Base-by-base conservation (phyloP, 2,113 vertebrate species). In the Centropus unirufus region DNA sequence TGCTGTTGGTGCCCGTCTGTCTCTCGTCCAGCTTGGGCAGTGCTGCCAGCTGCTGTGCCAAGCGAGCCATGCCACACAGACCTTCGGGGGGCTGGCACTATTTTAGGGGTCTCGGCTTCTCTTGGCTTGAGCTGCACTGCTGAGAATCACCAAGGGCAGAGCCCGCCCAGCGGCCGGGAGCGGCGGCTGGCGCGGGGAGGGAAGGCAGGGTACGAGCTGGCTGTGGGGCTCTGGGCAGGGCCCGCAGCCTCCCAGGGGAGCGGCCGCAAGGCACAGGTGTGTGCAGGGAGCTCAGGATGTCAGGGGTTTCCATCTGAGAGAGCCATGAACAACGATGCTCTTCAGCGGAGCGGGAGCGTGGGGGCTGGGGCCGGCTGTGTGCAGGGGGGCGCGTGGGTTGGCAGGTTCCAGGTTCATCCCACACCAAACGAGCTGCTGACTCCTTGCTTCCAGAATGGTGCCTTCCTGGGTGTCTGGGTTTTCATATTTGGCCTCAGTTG, bases 1-100 rank as follows among this genome's bases (percentile, higher is more conserved):
- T 89, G 91, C 85, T 74, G 70, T 90, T 86, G 54, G 17, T 96
- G 81, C 85, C 54, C 92, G 74, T 85, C 73, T 87, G 75, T 88
- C 87, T 46, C 16, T 46, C 44, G 79, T 90, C 7, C 21, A 83
- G 94, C 72, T 93, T 79, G 94, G 90, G 85, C 92, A 94, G 57
- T 4, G 29, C 58, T 82, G 74, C 75, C 86, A 79, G 58, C 44
- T 83, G 69, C 68, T 81, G 34, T 94, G 79, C 74, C 85, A 79
- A 92, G 77, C 36, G 32, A 81, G 57, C 62, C 0, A 0, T 34
- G 34, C 75, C 72, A 40, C 24, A 7, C 14, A 74, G 80, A 34
- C 77, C 32, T 78, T 82, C 44, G 76, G 77, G 79, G 74, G 44
- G 55, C 68, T 88, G 78, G 32, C 62, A 67, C 90, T 30, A 77